Conservation (phyloP, 2,888 invertebrate genomes). For the Seira sanloemensis region DNA sequence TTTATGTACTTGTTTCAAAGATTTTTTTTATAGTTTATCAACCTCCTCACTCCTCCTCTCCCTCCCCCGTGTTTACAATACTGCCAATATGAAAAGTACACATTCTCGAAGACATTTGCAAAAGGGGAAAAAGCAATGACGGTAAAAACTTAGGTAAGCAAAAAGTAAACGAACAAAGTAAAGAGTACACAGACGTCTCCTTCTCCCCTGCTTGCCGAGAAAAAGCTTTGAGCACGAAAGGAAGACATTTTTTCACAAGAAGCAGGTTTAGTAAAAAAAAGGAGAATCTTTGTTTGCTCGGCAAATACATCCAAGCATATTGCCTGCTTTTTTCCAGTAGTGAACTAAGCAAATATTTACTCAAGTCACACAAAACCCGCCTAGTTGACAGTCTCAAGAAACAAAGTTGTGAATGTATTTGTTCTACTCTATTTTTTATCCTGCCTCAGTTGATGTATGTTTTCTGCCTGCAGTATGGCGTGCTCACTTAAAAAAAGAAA, state of each 20-base stretch:
- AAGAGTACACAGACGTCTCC: constrained; percentile 28
- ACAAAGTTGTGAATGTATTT: constrained; percentile 58
- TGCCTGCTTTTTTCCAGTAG: constrained; percentile 70
- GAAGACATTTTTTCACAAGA: constrained; percentile 11
- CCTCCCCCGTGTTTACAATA: neutral
- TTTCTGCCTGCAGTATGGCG: neutral
- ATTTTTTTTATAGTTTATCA: neutral
- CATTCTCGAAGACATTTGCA: neutral
- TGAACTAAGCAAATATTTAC: constrained; percentile 71
- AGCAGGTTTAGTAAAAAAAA: constrained; percentile 47
- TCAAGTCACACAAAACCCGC: constrained; percentile 67
- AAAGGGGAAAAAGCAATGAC: neutral
- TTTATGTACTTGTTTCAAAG: too few relatives aligned
- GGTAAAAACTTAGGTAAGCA: constrained; percentile 39
- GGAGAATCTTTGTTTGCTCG: constrained; percentile 68
- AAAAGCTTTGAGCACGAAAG: constrained; percentile 21
- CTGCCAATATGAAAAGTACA: neutral
- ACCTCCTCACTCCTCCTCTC: too few relatives aligned
- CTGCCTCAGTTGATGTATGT: constrained; percentile 7
- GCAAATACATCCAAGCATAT: constrained; percentile 69
- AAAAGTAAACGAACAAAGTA: constrained; percentile 39
- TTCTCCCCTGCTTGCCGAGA: neutral
- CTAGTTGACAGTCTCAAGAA: constrained; percentile 64
- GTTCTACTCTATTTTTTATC: constrained; percentile 19
- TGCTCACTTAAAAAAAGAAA: constrained; percentile 3